phyloP scores from a whole-genome alignment of 30 jellyfish, hydroid and myxozoan species.

The Aurelia aurita region DNA sequence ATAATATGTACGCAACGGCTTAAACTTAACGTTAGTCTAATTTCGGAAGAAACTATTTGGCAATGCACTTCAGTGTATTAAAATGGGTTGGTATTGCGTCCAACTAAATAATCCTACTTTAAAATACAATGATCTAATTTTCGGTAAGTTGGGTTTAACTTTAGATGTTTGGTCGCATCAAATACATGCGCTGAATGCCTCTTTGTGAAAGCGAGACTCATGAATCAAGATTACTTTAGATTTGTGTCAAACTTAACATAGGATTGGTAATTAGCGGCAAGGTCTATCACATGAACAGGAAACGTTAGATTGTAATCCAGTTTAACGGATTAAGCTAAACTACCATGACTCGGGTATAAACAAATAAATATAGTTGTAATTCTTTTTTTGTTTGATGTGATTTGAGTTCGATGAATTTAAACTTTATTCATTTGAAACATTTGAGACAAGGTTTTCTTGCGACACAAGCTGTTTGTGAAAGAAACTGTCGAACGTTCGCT shows the following conservation, averaged over 20 bases:
- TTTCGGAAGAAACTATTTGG: constrained; percentile 3
- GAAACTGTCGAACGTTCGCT: too few species aligned
- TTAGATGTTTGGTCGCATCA: constrained; percentile 13
- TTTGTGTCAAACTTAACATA: constrained; percentile 33
- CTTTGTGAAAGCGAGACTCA: constrained; percentile 6
- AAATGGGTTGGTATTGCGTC: neutral
- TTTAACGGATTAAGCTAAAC: constrained; percentile 15
- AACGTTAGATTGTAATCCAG: constrained; percentile 13
- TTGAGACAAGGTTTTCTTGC: too few species aligned
- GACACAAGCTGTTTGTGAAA: too few species aligned
- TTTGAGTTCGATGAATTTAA: too few species aligned
- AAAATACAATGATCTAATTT: constrained; percentile 2
- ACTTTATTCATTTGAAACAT: too few species aligned
- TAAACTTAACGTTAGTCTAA: neutral
- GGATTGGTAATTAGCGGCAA: constrained; percentile 51
- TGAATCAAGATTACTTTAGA: constrained; percentile 46
- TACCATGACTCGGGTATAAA: constrained; percentile 9
- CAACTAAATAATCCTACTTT: neutral
- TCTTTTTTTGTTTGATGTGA: too few species aligned
- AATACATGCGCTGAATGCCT: neutral
- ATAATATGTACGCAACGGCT: too few species aligned
- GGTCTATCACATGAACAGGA: constrained; percentile 29
- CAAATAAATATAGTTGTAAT: neutral
- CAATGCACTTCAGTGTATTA: neutral
- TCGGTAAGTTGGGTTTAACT: constrained; percentile 6